Percentiles rank a stretch among this genome's conserved stretches.
phyloP scores from a whole-genome alignment of 2,797 vertebrate species.

The Acanthopagrus latus region DNA sequence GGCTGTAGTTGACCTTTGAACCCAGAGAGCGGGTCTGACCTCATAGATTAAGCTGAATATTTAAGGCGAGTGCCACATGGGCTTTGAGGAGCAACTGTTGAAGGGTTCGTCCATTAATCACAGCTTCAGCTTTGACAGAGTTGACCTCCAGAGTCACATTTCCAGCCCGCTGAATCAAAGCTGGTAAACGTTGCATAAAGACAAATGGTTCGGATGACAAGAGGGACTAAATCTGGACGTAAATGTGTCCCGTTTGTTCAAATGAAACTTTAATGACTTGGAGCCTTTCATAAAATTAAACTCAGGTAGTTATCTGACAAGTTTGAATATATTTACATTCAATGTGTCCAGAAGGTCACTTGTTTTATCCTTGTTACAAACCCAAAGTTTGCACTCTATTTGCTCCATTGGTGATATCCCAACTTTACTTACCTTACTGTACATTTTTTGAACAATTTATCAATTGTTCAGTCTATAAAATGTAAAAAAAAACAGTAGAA shows the following conservation, averaged over 20 bases:
- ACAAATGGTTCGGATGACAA: conserved; percentile 41
- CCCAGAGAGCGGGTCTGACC: conserved; percentile 67
- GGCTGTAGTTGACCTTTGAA: conserved; percentile 78
- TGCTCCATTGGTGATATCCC: not conserved
- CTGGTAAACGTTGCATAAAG: conserved; percentile 43
- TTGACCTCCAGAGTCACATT: conserved; percentile 60
- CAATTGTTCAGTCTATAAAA: not conserved
- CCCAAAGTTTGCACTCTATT: not conserved
- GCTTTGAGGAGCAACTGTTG: conserved; percentile 59
- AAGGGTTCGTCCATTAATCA: conserved; percentile 72
- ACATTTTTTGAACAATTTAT: not conserved
- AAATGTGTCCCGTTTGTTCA: conserved; percentile 16
- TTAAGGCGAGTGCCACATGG: conserved; percentile 66
- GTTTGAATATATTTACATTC: not conserved
- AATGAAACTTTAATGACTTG: not conserved
- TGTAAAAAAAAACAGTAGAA: not conserved
- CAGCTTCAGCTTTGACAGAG: conserved; percentile 67
- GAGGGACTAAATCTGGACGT: conserved; percentile 29
- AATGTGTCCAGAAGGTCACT: not conserved
- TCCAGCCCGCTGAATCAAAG: conserved; percentile 52
- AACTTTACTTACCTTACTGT: not conserved
- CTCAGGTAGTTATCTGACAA: not conserved
- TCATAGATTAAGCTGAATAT: conserved; percentile 72
- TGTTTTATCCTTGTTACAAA: not conserved
- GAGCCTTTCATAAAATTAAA: not conserved